Evolutionary conservation across 2,113 vertebrate species (phyloP).

Genomic region (Hyperoodon ampullatus): DNA sequence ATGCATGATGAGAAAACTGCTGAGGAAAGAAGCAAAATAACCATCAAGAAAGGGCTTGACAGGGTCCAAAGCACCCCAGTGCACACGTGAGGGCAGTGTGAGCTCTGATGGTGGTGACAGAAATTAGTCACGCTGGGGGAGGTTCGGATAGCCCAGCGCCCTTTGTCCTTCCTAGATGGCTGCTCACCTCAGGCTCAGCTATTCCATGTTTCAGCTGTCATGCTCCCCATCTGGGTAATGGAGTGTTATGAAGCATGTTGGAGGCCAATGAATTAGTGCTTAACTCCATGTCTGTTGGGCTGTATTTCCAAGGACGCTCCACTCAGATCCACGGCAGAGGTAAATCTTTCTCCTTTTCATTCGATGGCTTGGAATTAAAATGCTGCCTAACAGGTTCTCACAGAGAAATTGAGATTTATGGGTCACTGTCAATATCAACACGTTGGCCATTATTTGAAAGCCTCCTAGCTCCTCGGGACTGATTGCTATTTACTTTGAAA

Average conservation of each 20-base stretch:
- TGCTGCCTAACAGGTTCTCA: background rate
- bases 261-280: background rate
- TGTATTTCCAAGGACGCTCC: slow-evolving; percentile 49
- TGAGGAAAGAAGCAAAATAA: background rate
- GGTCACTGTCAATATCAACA: slow-evolving; percentile 33
- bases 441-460: slow-evolving; percentile 54
- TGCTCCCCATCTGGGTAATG: slow-evolving; percentile 18
- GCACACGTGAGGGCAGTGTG: accelerated
- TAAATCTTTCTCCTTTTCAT: background rate
- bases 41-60: background rate
- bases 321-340: background rate
- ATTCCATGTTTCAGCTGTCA: background rate
- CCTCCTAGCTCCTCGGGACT: slow-evolving; percentile 54
- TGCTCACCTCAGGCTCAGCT: background rate
- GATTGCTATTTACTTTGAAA: slow-evolving; percentile 59
- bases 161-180: background rate
- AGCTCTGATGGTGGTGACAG: background rate
- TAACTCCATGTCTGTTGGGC: background rate
- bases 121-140: no score
- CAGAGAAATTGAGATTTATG: slow-evolving; percentile 67
- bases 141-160: background rate
- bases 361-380: background rate
- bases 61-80: background rate
- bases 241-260: background rate
- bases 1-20: background rate